Evolutionary conservation across 2,888 invertebrate species (phyloP).

Genomic region (Nephrotoma guestfalica): DNA sequence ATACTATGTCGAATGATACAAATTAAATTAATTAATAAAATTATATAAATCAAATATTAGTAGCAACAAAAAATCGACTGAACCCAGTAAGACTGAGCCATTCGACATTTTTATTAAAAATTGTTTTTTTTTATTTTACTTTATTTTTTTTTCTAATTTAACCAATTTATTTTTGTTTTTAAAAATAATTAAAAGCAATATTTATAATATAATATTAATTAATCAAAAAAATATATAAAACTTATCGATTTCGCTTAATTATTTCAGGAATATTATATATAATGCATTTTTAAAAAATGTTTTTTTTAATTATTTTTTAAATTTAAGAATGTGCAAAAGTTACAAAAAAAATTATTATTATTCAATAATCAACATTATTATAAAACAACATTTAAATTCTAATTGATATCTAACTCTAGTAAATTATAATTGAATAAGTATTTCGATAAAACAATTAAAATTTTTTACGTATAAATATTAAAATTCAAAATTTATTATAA

Average conservation of each 20-base stretch:
- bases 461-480: not conserved
- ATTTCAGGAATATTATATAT: not conserved
- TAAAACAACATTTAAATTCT: not conserved
- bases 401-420: not conserved
- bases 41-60: not conserved
- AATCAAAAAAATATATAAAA: not conserved
- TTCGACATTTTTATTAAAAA: not conserved
- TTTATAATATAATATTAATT: not conserved
- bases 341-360: not conserved
- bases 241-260: not conserved
- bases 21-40: not conserved
- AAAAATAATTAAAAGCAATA: not conserved
- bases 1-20: not conserved
- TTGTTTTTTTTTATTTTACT: not conserved
- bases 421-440: not conserved
- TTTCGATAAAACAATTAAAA: not conserved
- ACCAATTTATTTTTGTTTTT: not conserved
- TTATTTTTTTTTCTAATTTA: not conserved
- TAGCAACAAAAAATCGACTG: not conserved
- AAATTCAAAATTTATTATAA: not conserved
- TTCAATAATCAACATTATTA: not conserved
- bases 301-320: not conserved
- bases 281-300: not conserved
- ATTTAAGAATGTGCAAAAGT: not conserved
- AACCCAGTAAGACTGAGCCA: constrained; percentile 5